Evolutionary conservation across 2,888 invertebrate species (phyloP).

Genomic region (Chydorus sphaericus): DNA sequence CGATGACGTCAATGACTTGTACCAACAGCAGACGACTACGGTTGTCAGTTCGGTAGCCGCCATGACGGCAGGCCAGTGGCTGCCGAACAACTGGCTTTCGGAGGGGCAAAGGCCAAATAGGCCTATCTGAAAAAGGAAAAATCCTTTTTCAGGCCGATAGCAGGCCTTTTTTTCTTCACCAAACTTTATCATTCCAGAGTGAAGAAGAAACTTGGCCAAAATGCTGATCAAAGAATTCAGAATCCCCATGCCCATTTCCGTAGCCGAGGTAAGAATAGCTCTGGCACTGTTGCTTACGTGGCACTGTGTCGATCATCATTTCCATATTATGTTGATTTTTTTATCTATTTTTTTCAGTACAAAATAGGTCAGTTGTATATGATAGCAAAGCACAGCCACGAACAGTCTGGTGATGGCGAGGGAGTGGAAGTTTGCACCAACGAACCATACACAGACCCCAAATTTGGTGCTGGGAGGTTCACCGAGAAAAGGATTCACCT

Average conservation of each 20-base stretch:
- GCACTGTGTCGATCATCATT: constrained; percentile 1
- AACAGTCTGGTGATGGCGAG: constrained; percentile 76
- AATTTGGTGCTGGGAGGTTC: constrained; percentile 68
- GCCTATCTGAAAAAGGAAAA: no score
- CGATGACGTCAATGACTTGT: no score
- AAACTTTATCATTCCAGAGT: neutral
- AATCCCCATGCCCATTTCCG: constrained; percentile 81
- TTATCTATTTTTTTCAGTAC: constrained; percentile 46
- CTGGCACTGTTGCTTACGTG: neutral
- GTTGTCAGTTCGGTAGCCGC: no score
- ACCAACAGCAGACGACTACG: no score
- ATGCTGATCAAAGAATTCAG: constrained; percentile 82
- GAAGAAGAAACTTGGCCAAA: constrained; percentile 17
- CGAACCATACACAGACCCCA: constrained; percentile 57
- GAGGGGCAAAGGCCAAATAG: neutral
- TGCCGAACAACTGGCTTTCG: neutral
- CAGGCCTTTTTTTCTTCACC: neutral
- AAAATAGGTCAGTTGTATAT: constrained; percentile 82
- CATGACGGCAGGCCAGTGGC: neutral
- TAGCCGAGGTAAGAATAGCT: constrained; percentile 57
- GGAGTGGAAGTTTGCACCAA: constrained; percentile 84
- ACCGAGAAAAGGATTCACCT: constrained; percentile 83
- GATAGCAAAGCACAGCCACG: constrained; percentile 85
- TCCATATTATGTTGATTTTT: constrained; percentile 8
- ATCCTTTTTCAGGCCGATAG: neutral